Evolutionary conservation across 2,888 invertebrate species (phyloP).

Genomic region (Teleiodes luculella): DNA sequence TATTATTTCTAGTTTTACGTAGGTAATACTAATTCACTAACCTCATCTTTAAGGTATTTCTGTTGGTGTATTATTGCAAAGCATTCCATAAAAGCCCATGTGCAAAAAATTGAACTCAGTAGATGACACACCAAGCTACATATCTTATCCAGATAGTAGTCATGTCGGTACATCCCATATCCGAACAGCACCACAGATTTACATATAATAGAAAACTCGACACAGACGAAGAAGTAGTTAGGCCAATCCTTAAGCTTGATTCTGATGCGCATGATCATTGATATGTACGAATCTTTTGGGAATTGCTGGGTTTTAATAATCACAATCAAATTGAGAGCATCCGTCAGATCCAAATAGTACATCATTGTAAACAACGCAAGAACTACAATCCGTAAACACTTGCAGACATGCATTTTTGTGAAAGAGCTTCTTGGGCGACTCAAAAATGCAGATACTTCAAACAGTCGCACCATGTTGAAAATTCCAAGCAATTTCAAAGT

Average conservation of each 20-base stretch:
- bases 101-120: constrained; percentile 25
- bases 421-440: constrained; percentile 22
- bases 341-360: constrained; percentile 27
- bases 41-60: constrained; percentile 25
- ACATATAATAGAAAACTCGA: constrained; percentile 31
- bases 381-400: constrained; percentile 30
- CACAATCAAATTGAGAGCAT: constrained; percentile 24
- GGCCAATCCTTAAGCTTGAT: neutral
- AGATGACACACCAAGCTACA: neutral
- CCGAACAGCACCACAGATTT: constrained; percentile 36
- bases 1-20: too few species aligned
- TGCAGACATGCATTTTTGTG: constrained; percentile 21
- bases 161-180: constrained; percentile 20
- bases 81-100: constrained; percentile 35
- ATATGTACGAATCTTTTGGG: constrained; percentile 10
- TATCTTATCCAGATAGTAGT: neutral
- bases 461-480: constrained; percentile 28
- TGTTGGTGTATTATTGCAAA: constrained; percentile 27
- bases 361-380: constrained; percentile 31
- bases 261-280: constrained; percentile 12
- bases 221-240: constrained; percentile 14
- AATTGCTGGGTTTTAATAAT: constrained; percentile 21
- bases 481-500: constrained; percentile 26
- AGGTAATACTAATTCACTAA: neutral
- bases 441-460: constrained; percentile 29